These are phyloP conservation scores for Sinodicranocentrus sp. DNA, from an alignment of 2,888 invertebrate species.

Conservation along the genomic window DNA sequence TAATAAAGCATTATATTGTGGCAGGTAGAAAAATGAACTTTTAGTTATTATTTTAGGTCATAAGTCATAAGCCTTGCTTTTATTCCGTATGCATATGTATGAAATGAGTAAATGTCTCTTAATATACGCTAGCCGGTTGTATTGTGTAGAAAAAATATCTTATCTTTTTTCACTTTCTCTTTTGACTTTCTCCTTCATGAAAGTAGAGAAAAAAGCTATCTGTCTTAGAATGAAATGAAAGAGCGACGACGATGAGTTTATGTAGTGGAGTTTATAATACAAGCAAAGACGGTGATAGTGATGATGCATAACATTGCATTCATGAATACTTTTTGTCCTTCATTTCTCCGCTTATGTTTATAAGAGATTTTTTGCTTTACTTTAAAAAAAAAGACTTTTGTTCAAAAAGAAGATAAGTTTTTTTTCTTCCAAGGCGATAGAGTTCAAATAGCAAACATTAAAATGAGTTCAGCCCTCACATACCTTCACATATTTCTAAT, in stretches of 20 bases:
- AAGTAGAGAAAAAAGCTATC: neutral
- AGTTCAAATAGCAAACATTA: constrained; percentile 29
- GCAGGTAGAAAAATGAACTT: constrained; percentile 26
- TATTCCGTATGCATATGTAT: constrained; percentile 26
- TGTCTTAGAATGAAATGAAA: neutral
- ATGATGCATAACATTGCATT: neutral
- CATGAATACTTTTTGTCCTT: constrained; percentile 17
- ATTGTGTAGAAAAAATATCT: neutral
- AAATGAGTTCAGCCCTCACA: constrained; percentile 26
- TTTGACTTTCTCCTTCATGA: neutral
- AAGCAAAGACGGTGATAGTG: neutral
- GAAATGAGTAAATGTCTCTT: constrained; percentile 8
- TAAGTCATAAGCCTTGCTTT: constrained; percentile 29
- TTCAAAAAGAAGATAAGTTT: constrained; percentile 9
- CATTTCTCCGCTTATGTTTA: constrained; percentile 14
- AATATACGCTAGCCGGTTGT: neutral
- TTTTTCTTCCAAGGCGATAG: neutral
- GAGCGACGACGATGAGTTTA: no score
- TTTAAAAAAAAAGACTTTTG: constrained; percentile 7
- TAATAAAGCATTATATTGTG: constrained; percentile 35
- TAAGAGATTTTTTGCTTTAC: neutral
- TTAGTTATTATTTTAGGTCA: constrained; percentile 33
- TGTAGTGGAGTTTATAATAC: no score
- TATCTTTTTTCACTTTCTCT: constrained; percentile 9
- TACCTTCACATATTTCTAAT: neutral